Base-by-base conservation (phyloP, 2,888 invertebrate genomes). In the Drosophila gaucha region DNA sequence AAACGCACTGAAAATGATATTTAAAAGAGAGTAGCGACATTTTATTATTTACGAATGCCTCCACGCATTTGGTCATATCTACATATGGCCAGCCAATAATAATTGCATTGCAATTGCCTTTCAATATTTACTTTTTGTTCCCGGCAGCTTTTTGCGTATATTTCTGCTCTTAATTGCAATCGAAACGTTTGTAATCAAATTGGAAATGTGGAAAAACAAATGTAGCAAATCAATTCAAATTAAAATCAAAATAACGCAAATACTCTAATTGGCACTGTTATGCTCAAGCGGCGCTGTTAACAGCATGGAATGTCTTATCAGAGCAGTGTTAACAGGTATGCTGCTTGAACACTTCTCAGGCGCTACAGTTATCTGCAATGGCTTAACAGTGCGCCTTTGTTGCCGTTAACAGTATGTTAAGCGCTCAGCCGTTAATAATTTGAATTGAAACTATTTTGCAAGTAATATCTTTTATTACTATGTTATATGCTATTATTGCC, bases 1-100 rank as follows among this genome's bases (percentile, higher is more conserved):
- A 77, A 77, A 77, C 80, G 80, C 80, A 80, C 80, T 77, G 77
- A 72, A 68, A 71, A 77, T 77, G 38, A 74, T 74, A 74, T 74
- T 74, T 58, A 73, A 74, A 74, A 74, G 78, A 74, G 73, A 72
- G 73, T 77, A 72, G 70, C 73, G 74, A 74, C 74, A 67, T 52
- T 62, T 74, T 55, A 62, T 74, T 62, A 77, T 74, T 74, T 77
- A 77, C 78, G 73, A 36, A 67, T 64, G 73, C 66, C 66, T 66
- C 60, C 62, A 74, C 73, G 74, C 78, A 73, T 77, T 72, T 59
- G 78, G 52, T 52, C 65, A 65, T 71, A 58, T n/a, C n/a, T n/a
- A n/a, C n/a, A n/a, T 51, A 50, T 57, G 56, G 14, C 43, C 56
- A 5, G 50, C 26, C 41, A 65, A n/a, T n/a, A n/a, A n/a, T n/a